A percentile compares a stretch with the other conserved stretches of the same genome.
phyloP scores from a whole-genome alignment of 2,797 vertebrate species.

The Pterois miles region DNA sequence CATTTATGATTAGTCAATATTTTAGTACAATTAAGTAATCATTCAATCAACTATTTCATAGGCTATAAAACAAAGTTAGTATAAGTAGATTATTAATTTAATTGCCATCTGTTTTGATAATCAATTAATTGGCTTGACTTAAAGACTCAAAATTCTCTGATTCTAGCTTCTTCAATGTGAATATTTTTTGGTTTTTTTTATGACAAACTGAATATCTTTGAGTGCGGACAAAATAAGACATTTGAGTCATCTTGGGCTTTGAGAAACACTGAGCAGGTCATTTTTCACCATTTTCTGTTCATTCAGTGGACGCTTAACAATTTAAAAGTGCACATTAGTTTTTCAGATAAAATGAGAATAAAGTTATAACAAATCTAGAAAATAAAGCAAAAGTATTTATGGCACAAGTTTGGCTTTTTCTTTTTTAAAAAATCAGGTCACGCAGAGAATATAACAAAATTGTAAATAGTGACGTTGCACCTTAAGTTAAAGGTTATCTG shows the following conservation, averaged over 20 bases:
- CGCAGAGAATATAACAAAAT: neutral
- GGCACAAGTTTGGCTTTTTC: neutral
- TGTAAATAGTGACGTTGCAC: neutral
- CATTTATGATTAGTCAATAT: neutral
- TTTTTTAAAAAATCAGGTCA: neutral
- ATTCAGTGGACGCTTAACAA: neutral
- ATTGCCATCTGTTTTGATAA: too few relatives aligned
- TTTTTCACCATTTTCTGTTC: too few relatives aligned
- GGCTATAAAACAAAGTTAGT: neutral
- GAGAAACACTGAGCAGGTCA: too few relatives aligned
- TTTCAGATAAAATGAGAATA: neutral
- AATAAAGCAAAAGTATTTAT: neutral
- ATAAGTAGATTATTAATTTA: too few relatives aligned
- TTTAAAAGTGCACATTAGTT: neutral
- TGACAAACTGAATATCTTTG: too few relatives aligned
- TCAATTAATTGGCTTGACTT: too few relatives aligned
- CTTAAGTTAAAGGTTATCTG: slow-evolving; percentile 52
- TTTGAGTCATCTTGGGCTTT: too few relatives aligned
- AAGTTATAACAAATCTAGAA: neutral
- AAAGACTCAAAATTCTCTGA: too few relatives aligned
- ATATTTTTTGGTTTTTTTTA: too few relatives aligned
- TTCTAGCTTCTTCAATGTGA: too few relatives aligned
- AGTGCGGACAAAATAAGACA: too few relatives aligned
- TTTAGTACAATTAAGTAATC: too few relatives aligned
- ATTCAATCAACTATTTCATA: neutral